Evolutionary conservation across 2,888 invertebrate genomes (phyloP).

Genomic region (Melolontha melolontha): DNA sequence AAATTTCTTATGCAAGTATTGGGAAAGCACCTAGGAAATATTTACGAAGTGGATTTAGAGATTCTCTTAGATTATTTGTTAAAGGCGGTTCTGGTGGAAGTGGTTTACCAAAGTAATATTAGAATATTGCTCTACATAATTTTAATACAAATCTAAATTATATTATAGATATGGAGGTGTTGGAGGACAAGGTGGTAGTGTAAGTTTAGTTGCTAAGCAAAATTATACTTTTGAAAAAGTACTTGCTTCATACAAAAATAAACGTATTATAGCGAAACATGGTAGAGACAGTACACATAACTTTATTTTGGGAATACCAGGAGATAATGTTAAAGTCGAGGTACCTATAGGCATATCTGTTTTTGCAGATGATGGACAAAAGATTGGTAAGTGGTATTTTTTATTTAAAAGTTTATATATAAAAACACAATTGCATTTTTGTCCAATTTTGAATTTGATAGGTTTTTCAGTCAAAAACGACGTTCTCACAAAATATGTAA

Average conservation of each 20-base stretch:
- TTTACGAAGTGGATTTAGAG: conserved; percentile 74
- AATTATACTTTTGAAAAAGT: conserved; percentile 70
- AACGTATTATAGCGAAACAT: conserved; percentile 73
- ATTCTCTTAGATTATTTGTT: conserved; percentile 82
- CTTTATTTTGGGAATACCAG: conserved; percentile 81
- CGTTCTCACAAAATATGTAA: too few species aligned
- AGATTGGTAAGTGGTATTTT: conserved; percentile 67
- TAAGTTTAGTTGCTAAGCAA: conserved; percentile 78
- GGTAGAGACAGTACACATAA: conserved; percentile 83
- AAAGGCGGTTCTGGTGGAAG: conserved; percentile 87
- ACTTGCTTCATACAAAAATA: conserved; percentile 67
- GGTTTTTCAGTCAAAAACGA: too few species aligned
- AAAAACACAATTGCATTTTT: too few species aligned
- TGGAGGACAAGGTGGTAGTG: conserved; percentile 92
- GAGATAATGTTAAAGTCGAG: conserved; percentile 76
- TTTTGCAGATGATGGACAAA: conserved; percentile 74
- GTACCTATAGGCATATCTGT: conserved; percentile 88
- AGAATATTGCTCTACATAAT: neutral
- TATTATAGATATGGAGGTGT: conserved; percentile 85
- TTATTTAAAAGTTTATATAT: too few species aligned
- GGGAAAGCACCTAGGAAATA: conserved; percentile 69
- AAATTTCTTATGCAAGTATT: conserved; percentile 66
- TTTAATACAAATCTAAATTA: conserved; percentile 15
- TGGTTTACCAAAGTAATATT: conserved; percentile 71
- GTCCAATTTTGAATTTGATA: too few species aligned